phyloP scores from a whole-genome alignment of 2,797 vertebrate species.

The Sylvilagus floridanus region DNA sequence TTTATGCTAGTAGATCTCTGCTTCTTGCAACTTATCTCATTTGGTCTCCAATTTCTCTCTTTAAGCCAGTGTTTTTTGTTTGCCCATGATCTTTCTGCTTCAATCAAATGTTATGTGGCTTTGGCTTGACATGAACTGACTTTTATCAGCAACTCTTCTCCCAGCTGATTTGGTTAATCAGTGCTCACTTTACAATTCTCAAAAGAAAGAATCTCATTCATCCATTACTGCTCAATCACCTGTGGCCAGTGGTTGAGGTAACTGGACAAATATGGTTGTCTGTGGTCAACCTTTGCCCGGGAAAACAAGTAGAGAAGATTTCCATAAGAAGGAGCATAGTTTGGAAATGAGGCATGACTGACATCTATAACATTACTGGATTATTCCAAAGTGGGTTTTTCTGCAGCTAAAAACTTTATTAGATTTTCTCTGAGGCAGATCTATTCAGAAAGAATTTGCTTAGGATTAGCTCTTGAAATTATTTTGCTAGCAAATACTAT shows the following conservation, averaged over 20 bases:
- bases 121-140: not conserved
- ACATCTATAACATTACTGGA: not conserved
- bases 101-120: not conserved
- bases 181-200: constrained; percentile 10
- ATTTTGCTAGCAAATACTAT: constrained; percentile 34
- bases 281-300: not conserved
- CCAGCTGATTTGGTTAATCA: not conserved
- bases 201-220: not conserved
- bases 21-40: not conserved
- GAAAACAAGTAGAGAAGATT: not conserved
- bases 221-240: not conserved
- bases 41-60: not conserved
- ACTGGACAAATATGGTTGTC: not conserved
- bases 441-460: constrained; percentile 15
- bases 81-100: not conserved
- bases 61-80: not conserved
- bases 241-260: not conserved
- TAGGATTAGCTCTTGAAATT: not conserved
- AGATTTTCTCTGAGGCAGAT: constrained; percentile 2
- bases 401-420: constrained; percentile 22
- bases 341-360: not conserved
- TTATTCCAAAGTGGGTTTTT: constrained; percentile 33
- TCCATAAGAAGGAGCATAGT: not conserved
- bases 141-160: not conserved
- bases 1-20: not conserved